Conservation (phyloP, 2,888 invertebrate genomes). For the Tenodera sinensis region DNA sequence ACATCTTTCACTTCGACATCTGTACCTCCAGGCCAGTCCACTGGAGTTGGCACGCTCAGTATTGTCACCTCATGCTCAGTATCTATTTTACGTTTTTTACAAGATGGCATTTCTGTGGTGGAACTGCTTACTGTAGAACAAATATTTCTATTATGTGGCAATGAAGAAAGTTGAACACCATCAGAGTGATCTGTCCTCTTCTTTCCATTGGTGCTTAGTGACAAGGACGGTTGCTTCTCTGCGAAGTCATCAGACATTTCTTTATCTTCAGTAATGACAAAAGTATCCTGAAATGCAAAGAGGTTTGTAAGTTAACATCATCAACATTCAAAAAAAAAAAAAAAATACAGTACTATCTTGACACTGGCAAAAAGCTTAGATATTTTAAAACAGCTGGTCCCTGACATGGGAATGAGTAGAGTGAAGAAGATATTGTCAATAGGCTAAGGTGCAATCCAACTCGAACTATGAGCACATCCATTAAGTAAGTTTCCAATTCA, state of each 20-base stretch:
- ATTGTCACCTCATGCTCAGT: constrained; percentile 39
- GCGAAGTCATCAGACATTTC: background rate
- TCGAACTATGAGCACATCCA: too few relatives aligned
- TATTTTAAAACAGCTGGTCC: too few relatives aligned
- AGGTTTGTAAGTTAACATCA: background rate
- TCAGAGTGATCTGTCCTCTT: background rate
- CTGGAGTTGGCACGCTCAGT: constrained; percentile 50
- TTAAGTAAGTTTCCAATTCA: too few relatives aligned
- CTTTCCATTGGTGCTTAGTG: background rate
- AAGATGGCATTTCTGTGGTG: background rate
- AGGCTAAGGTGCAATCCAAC: too few relatives aligned
- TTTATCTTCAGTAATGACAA: background rate
- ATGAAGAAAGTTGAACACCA: background rate
- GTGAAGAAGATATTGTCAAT: too few relatives aligned
- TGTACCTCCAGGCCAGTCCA: constrained; percentile 41
- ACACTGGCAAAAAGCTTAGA: too few relatives aligned
- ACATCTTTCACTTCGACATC: constrained; percentile 49
- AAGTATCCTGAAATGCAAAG: background rate
- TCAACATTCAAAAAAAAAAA: background rate
- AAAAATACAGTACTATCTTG: background rate
- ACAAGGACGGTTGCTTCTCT: background rate
- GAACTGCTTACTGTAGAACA: background rate
- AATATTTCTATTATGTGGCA: background rate
- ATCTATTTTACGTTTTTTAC: background rate
- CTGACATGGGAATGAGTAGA: too few relatives aligned